These are phyloP conservation scores for Strix uralensis DNA, from an alignment of 2,113 vertebrate species.

Conservation along the genomic window DNA sequence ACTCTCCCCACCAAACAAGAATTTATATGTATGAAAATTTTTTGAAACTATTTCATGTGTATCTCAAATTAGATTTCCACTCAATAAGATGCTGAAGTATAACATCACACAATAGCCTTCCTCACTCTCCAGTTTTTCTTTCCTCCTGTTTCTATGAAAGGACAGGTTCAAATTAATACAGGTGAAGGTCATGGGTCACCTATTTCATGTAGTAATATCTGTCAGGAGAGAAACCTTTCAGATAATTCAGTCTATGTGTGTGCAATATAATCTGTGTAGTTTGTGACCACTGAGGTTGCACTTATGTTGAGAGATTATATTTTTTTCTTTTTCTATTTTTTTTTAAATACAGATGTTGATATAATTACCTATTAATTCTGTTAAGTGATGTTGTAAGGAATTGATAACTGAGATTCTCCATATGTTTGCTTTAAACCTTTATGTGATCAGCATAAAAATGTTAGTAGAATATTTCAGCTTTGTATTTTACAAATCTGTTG, in stretches of 20 bases:
- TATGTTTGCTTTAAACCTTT: neutral
- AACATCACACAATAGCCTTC: neutral
- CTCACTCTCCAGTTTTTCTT: neutral
- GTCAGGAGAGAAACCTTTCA: neutral
- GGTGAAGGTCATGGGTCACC: neutral
- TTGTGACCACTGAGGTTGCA: neutral
- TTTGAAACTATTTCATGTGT: neutral
- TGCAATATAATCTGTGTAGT: neutral
- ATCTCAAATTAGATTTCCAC: neutral
- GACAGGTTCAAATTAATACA: neutral
- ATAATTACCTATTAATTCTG: neutral
- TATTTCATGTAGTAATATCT: neutral
- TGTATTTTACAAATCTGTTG: neutral
- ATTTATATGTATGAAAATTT: neutral
- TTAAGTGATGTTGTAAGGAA: neutral
- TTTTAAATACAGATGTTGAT: neutral
- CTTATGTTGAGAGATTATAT: neutral
- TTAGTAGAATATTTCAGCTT: neutral
- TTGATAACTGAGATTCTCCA: neutral
- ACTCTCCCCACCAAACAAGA: neutral
- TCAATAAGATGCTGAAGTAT: neutral
- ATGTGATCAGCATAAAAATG: neutral
- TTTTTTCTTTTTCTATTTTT: neutral
- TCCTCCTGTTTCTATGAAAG: neutral
- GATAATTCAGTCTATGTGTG: neutral